A percentile compares a stretch with the other conserved stretches of the same genome.
Conservation (phyloP, 2,113 vertebrate genomes). For the Macrotis lagotis region DNA sequence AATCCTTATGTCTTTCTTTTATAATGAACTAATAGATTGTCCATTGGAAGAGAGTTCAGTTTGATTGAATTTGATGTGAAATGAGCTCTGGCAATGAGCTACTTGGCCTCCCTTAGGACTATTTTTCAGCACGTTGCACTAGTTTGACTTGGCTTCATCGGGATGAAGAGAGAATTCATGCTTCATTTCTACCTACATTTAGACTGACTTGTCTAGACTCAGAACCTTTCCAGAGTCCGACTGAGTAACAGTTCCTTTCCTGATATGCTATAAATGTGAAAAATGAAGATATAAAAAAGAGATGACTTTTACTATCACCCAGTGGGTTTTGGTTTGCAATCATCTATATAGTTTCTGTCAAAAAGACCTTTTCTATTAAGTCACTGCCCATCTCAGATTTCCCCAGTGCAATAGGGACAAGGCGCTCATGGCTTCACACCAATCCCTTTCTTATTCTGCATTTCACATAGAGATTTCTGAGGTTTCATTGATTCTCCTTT, state of each 20-base stretch:
- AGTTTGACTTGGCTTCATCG: conserved; percentile 55
- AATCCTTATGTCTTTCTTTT: conserved; percentile 52
- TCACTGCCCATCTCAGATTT: not conserved
- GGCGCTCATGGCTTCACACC: not conserved
- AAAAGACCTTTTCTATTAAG: not conserved
- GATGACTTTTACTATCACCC: not conserved
- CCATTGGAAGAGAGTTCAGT: conserved; percentile 51
- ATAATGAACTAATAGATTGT: conserved; percentile 45
- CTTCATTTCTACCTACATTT: conserved; percentile 37
- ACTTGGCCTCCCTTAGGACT: conserved; percentile 50
- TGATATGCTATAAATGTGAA: conserved; percentile 25
- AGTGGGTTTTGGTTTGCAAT: conserved; percentile 23
- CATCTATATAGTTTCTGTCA: not conserved
- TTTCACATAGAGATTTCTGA: not conserved
- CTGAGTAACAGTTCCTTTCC: conserved; percentile 29
- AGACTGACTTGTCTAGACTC: conserved; percentile 26
- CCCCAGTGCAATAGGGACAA: not conserved
- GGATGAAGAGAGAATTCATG: conserved; percentile 46
- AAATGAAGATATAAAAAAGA: conserved; percentile 8
- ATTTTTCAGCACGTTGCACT: conserved; percentile 44
- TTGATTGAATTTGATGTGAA: conserved; percentile 66
- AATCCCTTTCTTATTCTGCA: not conserved
- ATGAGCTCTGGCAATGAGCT: conserved; percentile 60
- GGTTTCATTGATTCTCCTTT: conserved; percentile 17
- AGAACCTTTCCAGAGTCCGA: conserved; percentile 44